A percentile compares a stretch with the other conserved stretches of the same genome.
phyloP scores from a whole-genome alignment of 2,888 invertebrate genomes.

The Cantharis nigra region DNA sequence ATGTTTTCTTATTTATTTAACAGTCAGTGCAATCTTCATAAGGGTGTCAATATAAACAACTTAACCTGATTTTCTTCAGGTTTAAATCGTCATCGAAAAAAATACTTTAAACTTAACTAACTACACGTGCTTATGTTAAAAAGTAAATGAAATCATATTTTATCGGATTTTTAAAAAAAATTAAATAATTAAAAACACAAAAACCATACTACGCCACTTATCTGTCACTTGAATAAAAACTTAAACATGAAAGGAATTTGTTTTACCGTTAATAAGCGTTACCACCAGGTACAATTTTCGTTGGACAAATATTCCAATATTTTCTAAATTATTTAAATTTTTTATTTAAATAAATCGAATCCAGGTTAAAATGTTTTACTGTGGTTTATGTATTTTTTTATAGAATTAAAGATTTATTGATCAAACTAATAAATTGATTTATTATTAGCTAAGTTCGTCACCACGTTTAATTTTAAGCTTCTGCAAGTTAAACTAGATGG shows the following conservation, averaged over 20 bases:
- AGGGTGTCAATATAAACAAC: conserved; percentile 23
- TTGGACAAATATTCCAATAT: not conserved
- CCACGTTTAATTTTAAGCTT: not conserved
- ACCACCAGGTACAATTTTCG: conserved; percentile 7
- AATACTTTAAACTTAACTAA: not conserved
- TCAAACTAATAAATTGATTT: not conserved
- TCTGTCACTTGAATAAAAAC: conserved; percentile 6
- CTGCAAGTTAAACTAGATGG: not conserved
- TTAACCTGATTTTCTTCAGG: conserved; percentile 13
- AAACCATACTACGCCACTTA: conserved; percentile 18
- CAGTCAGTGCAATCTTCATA: conserved; percentile 12
- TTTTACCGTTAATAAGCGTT: conserved; percentile 19
- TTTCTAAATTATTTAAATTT: not conserved
- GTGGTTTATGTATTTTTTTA: not conserved
- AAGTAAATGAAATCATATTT: not conserved
- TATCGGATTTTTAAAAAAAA: not conserved
- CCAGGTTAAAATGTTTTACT: not conserved
- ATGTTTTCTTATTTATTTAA: conserved; percentile 55
- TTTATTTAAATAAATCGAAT: not conserved
- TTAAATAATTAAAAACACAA: not conserved
- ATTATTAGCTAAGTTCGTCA: not conserved
- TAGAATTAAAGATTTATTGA: not conserved
- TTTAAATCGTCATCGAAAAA: not conserved
- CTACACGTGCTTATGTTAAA: not conserved
- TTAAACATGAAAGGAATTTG: conserved; percentile 13